These are phyloP conservation scores for Xenopus petersii DNA, from an alignment of 2,797 vertebrate genomes.

Conservation along the genomic window DNA sequence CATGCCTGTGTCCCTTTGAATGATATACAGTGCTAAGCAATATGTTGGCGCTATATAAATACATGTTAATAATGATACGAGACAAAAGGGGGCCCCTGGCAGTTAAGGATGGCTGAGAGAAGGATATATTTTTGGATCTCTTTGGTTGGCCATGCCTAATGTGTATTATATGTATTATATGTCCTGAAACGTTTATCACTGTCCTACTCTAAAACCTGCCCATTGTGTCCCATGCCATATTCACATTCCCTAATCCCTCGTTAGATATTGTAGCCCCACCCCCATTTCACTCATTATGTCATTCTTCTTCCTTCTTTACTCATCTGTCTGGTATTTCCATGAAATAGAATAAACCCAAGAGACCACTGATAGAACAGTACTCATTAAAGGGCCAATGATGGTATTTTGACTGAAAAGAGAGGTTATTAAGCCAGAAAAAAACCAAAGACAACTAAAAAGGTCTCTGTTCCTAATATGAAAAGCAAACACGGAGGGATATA, in stretches of 20 bases:
- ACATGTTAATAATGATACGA: too few relatives aligned
- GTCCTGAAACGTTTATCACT: too few relatives aligned
- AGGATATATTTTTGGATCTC: too few relatives aligned
- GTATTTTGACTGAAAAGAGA: constrained; percentile 61
- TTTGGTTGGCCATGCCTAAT: too few relatives aligned
- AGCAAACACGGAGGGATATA: constrained; percentile 50
- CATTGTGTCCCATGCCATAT: background rate
- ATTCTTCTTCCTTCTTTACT: constrained; percentile 52
- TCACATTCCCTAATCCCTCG: background rate
- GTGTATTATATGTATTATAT: too few relatives aligned
- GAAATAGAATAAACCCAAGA: constrained; percentile 71
- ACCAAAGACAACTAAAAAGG: constrained; percentile 55
- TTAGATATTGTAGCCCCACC: background rate
- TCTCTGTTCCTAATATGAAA: constrained; percentile 54
- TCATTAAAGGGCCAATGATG: constrained; percentile 65
- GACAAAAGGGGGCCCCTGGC: too few relatives aligned
- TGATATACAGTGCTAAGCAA: too few relatives aligned
- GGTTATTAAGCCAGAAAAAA: constrained; percentile 50
- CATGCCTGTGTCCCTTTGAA: too few relatives aligned
- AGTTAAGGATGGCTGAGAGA: too few relatives aligned
- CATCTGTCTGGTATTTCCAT: constrained; percentile 75
- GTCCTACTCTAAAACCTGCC: too few relatives aligned
- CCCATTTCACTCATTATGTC: constrained; percentile 40
- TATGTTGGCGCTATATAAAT: too few relatives aligned
- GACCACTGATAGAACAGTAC: constrained; percentile 65